These are phyloP conservation scores for Leptinotarsa tumamoca DNA, from an alignment of 2,888 invertebrate genomes.

Conservation along the genomic window DNA sequence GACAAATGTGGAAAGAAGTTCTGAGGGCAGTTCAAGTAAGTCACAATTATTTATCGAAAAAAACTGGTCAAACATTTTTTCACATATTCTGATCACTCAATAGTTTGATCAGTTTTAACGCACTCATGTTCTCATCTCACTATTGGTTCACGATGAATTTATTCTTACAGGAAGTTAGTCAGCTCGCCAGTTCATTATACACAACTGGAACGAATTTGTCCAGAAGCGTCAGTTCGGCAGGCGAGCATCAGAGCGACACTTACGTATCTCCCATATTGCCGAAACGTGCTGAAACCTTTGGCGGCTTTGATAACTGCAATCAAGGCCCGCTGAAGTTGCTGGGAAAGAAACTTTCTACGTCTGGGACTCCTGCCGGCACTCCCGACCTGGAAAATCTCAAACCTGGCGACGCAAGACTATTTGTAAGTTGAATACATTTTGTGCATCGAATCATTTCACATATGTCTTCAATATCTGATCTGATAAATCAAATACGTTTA, in stretches of 20 bases:
- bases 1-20: slow-evolving; percentile 86
- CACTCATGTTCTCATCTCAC: not conserved
- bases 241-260: slow-evolving; percentile 88
- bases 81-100: no score
- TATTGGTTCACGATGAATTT: slow-evolving; percentile 18
- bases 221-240: slow-evolving; percentile 92
- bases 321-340: slow-evolving; percentile 61
- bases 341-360: slow-evolving; percentile 62
- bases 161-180: slow-evolving; percentile 75
- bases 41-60: not conserved
- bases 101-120: no score
- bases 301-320: slow-evolving; percentile 84
- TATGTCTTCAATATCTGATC: not conserved
- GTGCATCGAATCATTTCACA: not conserved
- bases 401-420: slow-evolving; percentile 64
- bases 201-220: slow-evolving; percentile 84
- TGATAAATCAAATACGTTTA: no score
- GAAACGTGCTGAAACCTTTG: slow-evolving; percentile 95
- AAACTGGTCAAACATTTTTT: no score
- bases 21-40: slow-evolving; percentile 78
- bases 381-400: slow-evolving; percentile 65
- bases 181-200: slow-evolving; percentile 80
- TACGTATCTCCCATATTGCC: slow-evolving; percentile 90
- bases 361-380: slow-evolving; percentile 60
- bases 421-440: slow-evolving; percentile 58